Percentiles rank a stretch among this genome's conserved stretches.
Evolutionary conservation across 2,113 vertebrate genomes (phyloP).

Genomic region (Alouatta palliata): DNA sequence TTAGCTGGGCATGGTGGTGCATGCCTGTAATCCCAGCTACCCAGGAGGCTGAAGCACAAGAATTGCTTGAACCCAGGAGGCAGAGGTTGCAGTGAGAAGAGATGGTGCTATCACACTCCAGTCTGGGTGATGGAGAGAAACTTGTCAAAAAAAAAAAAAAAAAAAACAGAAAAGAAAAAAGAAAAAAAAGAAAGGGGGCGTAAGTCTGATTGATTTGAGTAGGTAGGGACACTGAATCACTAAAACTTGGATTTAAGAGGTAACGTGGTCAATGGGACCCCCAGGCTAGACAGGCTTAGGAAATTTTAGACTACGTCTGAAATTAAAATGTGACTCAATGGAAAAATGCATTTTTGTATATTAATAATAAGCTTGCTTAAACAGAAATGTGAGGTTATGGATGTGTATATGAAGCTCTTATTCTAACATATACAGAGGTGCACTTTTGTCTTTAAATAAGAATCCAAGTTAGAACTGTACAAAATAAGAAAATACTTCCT

Average conservation of each 20-base stretch:
- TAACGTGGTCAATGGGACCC: neutral
- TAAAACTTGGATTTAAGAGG: neutral
- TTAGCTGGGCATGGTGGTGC: no score
- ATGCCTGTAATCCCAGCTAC: no score
- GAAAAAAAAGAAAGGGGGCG: no score
- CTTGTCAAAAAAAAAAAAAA: neutral
- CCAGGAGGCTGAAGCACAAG: no score
- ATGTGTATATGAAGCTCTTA: neutral
- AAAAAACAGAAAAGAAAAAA: neutral
- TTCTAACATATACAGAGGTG: neutral
- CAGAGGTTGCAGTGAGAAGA: no score
- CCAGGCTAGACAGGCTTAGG: neutral
- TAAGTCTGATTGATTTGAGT: neutral
- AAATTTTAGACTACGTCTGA: neutral
- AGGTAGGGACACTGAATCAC: neutral
- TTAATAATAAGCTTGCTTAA: slow-evolving; percentile 33
- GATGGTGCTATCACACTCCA: no score
- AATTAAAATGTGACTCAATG: slow-evolving; percentile 2
- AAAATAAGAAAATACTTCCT: neutral
- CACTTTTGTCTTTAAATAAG: neutral
- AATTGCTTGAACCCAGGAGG: no score
- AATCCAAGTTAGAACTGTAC: neutral
- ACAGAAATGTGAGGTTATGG: neutral
- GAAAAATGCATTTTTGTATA: neutral
- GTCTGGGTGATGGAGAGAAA: no score